Conservation (phyloP, 2,888 invertebrate species). For the Acanthoscelides obtectus region DNA sequence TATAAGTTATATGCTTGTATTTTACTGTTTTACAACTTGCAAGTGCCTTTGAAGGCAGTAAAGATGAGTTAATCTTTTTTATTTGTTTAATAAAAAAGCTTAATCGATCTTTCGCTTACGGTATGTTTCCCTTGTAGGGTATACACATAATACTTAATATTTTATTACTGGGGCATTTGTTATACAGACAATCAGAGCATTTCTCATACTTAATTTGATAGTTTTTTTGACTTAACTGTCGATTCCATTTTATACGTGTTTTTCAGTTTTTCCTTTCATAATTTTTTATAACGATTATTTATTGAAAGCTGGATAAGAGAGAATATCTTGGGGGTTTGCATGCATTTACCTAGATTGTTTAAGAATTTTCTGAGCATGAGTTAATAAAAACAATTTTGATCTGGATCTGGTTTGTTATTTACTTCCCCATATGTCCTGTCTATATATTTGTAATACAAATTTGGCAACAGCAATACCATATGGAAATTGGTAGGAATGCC, state of each 20-base stretch:
- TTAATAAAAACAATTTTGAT: not conserved
- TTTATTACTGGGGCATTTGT: conserved; percentile 1
- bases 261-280: not conserved
- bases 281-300: not conserved
- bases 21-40: not conserved
- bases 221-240: conserved; percentile 2
- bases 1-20: not conserved
- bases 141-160: conserved; percentile 1
- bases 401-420: not conserved
- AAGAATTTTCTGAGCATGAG: not conserved
- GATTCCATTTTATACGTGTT: not conserved
- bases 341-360: not conserved
- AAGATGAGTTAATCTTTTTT: not conserved
- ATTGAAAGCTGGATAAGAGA: not conserved
- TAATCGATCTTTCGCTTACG: not conserved
- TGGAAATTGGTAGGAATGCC: too few relatives aligned
- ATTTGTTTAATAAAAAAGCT: not conserved
- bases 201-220: conserved; percentile 1
- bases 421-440: not conserved
- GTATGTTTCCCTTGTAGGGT: not conserved
- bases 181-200: not conserved
- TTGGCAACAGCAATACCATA: too few relatives aligned
- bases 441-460: too few relatives aligned
- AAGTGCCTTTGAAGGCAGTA: not conserved
- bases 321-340: not conserved